A percentile compares a stretch with the other conserved stretches of the same genome.
Conservation (phyloP, 2,797 vertebrate species). For the Xenentodon cancila region DNA sequence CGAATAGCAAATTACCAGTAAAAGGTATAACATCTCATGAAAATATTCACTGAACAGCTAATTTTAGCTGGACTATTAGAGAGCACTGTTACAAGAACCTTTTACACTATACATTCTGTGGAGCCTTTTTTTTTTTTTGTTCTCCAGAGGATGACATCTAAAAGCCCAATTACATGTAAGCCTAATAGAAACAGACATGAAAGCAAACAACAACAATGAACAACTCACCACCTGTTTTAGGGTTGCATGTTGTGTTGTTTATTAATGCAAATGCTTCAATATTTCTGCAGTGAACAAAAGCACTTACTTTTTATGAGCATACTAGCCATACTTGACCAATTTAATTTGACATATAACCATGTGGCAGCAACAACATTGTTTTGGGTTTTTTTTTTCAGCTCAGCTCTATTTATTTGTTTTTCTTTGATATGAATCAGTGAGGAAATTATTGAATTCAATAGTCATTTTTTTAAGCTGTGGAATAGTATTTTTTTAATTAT, state of each 20-base stretch:
- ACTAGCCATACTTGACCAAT: slow-evolving; percentile 23
- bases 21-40: slow-evolving; percentile 72
- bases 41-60: slow-evolving; percentile 63
- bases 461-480: too few species aligned
- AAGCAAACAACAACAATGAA: slow-evolving; percentile 14
- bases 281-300: slow-evolving; percentile 22
- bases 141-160: slow-evolving; percentile 4
- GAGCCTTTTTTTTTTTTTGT: background rate
- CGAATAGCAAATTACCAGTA: slow-evolving; percentile 77
- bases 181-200: slow-evolving; percentile 1
- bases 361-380: slow-evolving; percentile 11
- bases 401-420: too few species aligned
- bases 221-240: slow-evolving; percentile 7
- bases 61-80: slow-evolving; percentile 49
- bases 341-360: slow-evolving; percentile 15
- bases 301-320: slow-evolving; percentile 12
- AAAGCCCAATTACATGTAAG: slow-evolving; percentile 6
- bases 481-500: too few species aligned
- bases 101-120: slow-evolving; percentile 15
- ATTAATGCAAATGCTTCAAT: slow-evolving; percentile 13
- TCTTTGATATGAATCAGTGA: too few species aligned
- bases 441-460: too few species aligned
- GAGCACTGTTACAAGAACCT: slow-evolving; percentile 29
- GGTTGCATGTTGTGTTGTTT: background rate
- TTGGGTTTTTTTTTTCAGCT: too few species aligned